phyloP scores from a whole-genome alignment of 2,113 vertebrate genomes.

The Aix galericulata region DNA sequence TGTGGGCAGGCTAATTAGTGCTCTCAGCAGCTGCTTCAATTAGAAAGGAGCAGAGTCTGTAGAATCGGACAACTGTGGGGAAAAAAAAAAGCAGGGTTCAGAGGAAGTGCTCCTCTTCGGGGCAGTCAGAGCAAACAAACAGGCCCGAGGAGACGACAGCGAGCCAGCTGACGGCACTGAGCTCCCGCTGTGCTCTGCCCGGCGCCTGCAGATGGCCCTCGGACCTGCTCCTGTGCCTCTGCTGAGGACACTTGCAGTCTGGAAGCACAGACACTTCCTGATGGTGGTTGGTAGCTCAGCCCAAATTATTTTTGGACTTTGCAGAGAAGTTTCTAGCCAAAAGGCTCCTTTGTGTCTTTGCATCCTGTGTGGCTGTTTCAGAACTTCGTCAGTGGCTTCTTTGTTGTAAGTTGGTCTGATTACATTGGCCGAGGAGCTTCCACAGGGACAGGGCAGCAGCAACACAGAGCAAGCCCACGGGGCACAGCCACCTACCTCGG shows the following conservation, averaged over 20 bases:
- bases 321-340: neutral
- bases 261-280: neutral
- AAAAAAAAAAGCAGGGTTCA: neutral
- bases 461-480: neutral
- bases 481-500: neutral
- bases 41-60: neutral
- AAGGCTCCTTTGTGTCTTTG: neutral
- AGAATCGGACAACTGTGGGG: neutral
- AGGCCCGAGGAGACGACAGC: neutral
- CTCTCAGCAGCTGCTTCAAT: neutral
- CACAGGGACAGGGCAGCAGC: accelerated
- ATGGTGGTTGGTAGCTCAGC: neutral
- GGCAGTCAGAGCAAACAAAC: neutral
- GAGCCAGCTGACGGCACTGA: neutral
- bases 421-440: neutral
- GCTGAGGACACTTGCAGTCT: neutral
- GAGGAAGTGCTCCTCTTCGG: neutral
- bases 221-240: accelerated
- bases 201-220: neutral
- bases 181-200: neutral
- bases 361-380: neutral
- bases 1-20: neutral
- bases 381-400: neutral
- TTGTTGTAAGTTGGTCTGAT: neutral
- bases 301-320: conserved; percentile 21